A percentile compares a stretch with the other conserved stretches of the same genome.
Evolutionary conservation across 2,888 invertebrate species (phyloP).

Genomic region (Nineta flava): DNA sequence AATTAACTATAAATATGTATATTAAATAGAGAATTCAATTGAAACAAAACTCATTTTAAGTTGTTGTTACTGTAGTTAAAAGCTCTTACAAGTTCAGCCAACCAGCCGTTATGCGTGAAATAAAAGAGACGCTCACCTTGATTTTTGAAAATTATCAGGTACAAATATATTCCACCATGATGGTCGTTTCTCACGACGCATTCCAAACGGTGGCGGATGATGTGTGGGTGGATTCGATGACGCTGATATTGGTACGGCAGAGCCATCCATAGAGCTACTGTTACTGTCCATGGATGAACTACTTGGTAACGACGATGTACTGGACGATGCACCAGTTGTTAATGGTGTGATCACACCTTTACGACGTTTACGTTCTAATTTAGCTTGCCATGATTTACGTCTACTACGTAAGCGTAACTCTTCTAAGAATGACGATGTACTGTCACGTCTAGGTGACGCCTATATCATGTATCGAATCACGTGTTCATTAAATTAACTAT

Average conservation of each 20-base stretch:
- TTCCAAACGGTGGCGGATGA: slow-evolving; percentile 25
- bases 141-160: slow-evolving; percentile 53
- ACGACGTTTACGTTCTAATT: slow-evolving; percentile 27
- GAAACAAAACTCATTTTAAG: no score
- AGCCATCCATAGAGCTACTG: slow-evolving; percentile 11
- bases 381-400: slow-evolving; percentile 29
- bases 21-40: no score
- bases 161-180: slow-evolving; percentile 86
- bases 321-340: slow-evolving; percentile 18
- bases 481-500: no score
- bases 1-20: no score
- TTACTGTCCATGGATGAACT: slow-evolving; percentile 18
- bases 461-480: no score
- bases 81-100: no score
- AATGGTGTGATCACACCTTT: slow-evolving; percentile 23
- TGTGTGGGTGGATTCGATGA: no score
- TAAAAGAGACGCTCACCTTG: slow-evolving; percentile 47
- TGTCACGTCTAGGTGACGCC: background rate
- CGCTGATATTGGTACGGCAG: no score
- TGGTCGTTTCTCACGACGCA: slow-evolving; percentile 52
- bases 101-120: no score
- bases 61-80: no score
- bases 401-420: slow-evolving; percentile 14
- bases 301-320: background rate
- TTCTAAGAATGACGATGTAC: slow-evolving; percentile 2